A percentile compares a stretch with the other conserved stretches of the same genome.
These are phyloP conservation scores for Psophia crepitans DNA, from an alignment of 2,113 vertebrate genomes.

Conservation along the genomic window DNA sequence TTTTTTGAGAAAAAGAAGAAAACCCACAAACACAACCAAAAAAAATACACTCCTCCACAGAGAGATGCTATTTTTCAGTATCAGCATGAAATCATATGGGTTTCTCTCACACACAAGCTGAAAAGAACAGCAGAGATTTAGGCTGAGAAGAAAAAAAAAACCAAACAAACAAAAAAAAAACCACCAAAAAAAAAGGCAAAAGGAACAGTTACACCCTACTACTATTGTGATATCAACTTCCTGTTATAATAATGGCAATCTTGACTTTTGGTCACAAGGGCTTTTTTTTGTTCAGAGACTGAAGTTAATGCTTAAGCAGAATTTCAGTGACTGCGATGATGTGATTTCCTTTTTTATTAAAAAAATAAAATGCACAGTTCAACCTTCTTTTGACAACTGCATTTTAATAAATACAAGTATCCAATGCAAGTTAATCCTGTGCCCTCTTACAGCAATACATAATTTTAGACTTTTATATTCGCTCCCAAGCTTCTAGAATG, in stretches of 20 bases:
- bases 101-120: background rate
- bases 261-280: conserved; percentile 19
- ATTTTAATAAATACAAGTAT: background rate
- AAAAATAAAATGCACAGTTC: background rate
- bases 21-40: background rate
- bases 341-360: background rate
- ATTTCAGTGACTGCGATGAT: background rate
- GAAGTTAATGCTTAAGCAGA: background rate
- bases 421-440: background rate
- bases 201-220: conserved; percentile 85
- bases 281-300: conserved; percentile 42
- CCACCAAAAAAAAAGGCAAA: background rate
- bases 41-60: background rate
- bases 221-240: conserved; percentile 81
- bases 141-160: background rate
- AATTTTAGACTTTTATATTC: background rate
- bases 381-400: background rate
- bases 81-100: background rate
- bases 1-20: background rate
- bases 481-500: background rate
- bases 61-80: background rate
- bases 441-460: background rate
- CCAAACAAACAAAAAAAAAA: background rate
- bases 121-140: conserved; percentile 4
- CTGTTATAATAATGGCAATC: conserved; percentile 72